Evolutionary conservation across 2,113 vertebrate genomes (phyloP), one percentile per base, ranked within the genome.

Genomic region (Dasyornis broadbenti): DNA sequence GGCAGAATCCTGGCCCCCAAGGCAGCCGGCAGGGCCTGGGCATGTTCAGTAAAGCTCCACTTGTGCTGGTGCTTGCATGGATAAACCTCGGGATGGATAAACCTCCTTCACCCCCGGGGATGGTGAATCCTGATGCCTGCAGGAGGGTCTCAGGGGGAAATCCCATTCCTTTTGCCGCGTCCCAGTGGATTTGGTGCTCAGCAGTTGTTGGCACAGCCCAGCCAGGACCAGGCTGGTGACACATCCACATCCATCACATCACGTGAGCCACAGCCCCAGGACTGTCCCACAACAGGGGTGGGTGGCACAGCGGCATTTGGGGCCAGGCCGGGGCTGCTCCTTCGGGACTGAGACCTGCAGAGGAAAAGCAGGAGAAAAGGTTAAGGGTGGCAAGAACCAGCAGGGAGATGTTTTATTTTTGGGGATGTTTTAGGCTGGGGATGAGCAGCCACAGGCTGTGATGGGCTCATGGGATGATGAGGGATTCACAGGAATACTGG

Each of bases 391-490:
- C 11, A 19, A 7, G 45, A 33, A 33, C 5, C 35, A 49, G 42
- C 0, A 15, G 20, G 11, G 61, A 73, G 77, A 18, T 4, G 28
- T 39, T 82, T 89, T 31, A 18, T 9, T 3, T 30, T 20, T 4
- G 71, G 90, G 64, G 40, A 3, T 50, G 60, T 47, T 31, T 44
- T 26, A 22, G 15, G 12, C n/a, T 50, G 53, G 65, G 52, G 12
- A 28, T 10, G 72, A 85, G 49, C 7, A 3, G 35, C 63, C 1
- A 1, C 0, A 1, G 40, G 39, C 44, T 75, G 61, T 0, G 3
- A 15, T 0, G 2, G 68, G 35, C 82, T 24, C 31, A 4, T 0
- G 3, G 61, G 44, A 9, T 18, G 45, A 11, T 0, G 40, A 72
- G 16, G 71, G n/a, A 47, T 64, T 35, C 63, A 19, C 0, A 0